Base-by-base conservation (phyloP, 2,797 vertebrate species). In the Molossus alvarezi region DNA sequence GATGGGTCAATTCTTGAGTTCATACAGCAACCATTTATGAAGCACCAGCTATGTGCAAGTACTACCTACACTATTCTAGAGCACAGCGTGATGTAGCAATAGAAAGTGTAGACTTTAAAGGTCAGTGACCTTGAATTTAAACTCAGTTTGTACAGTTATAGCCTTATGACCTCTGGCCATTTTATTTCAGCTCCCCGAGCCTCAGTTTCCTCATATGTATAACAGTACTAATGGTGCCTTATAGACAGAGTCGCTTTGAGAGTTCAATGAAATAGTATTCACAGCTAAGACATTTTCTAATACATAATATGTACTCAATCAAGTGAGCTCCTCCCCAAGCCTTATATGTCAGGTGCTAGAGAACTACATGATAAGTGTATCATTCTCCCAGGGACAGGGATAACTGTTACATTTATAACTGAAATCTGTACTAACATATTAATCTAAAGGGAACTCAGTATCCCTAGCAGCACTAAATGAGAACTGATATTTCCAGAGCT, bases 391-490 rank as follows among this genome's bases (percentile, higher is more conserved):
- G 82, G 82, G n/a, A 21, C 81, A 96, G 29, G 14, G 51, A 72
- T 90, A 92, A 72, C n/a, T 37, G 75, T 79, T 58, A 55, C 55
- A 93, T 93, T 95, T 95, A 91, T 89, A 91, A 89, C 55, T 91
- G 33, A 51, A 72, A 80, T 88, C 41, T 58, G 1, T 37, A 13
- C 60, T 96, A 82, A 48, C 33, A 83, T 60, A 76, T 89, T 95
- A 88, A 96, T 90, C 77, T 83, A 92, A 60, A 71, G 23, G 5
- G 53, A 83, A 57, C 27, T 83, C 8, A 1, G 7, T 90, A 85
- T 58, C 55, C 18, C 10, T 67, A 94, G 33, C 60, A 86, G 11
- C 23, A 79, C 5, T 89, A 94, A 89, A 80, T 45, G 45, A 95
- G 64, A 71, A 15, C 29, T 72, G 60, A 58, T 94, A 83, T 87